Evolutionary conservation across 1,140 invertebrate species (phyloP), one percentile per base, ranked within the genome.

Genomic region (Trachymyrmex cornetzi): DNA sequence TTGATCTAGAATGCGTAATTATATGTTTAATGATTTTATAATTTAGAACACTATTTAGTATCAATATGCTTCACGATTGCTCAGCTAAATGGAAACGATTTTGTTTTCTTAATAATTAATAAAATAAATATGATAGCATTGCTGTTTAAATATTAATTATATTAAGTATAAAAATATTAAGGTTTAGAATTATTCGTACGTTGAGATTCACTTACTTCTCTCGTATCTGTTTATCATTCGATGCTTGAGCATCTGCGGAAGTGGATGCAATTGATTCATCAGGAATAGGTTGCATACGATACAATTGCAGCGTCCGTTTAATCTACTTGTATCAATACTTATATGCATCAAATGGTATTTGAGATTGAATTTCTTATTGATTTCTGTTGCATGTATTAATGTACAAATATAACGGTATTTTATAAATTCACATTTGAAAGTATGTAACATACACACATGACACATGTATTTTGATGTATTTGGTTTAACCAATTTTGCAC

Each of bases 261-360:
- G 77, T 82, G 38, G 80, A 82, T 48, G 80, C 30, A 14, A 12
- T 74, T 30, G 80, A 67, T 74, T 59, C 55, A 34, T 82, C 24
- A 61, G 53, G 12, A 61, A 48, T 34, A 82, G 67, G 7, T 74
- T 74, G 80, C 80, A 82, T 82, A 72, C 2, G 53, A 59, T 2
- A 55, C 48, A 50, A 82, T 30, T 34, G 5, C 30, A 61, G 4
- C 19, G 67, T 14, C 5, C n/a, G 53, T 50, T 82, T 82, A 61
- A 74, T 82, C 53, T 22, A 22, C 38, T 82, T 59, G 55, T 12
- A 59, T 6, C 53, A n/a, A 72, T 30, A 53, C 19, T 69, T 48
- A 3, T 48, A 53, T 59, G 57, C 12, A 72, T 59, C 14, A 82
- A 82, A 27, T 12, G 59, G 24, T 7, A 72, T 53, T 72, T 44